Percentiles rank a stretch among this genome's conserved stretches.
Conservation (phyloP, 1,140 invertebrate species). For the Oppia nitens region DNA sequence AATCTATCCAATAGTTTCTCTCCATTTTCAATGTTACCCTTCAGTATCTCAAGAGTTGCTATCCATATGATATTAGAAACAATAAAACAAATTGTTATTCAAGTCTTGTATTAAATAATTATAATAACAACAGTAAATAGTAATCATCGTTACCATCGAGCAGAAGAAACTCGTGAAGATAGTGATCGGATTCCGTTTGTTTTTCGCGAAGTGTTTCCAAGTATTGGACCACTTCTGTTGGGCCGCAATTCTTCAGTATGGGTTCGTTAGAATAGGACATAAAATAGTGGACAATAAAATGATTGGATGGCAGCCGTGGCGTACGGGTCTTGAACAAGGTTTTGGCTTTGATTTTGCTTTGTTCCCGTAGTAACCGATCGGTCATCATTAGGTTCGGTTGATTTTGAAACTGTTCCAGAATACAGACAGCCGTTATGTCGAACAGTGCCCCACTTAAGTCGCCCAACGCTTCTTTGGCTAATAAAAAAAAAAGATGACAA, state of each 20-base stretch:
- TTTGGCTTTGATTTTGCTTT: slow-evolving; percentile 35
- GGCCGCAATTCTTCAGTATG: slow-evolving; percentile 30
- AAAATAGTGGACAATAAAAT: slow-evolving; percentile 68
- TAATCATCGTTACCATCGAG: slow-evolving; percentile 10
- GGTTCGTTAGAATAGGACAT: slow-evolving; percentile 68
- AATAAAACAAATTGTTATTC: slow-evolving; percentile 6
- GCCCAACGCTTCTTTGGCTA: slow-evolving; percentile 2
- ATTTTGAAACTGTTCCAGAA: slow-evolving; percentile 71
- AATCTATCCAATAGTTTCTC: slow-evolving; percentile 3
- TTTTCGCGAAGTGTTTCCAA: neutral
- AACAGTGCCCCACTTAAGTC: slow-evolving; percentile 17
- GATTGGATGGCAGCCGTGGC: slow-evolving; percentile 56
- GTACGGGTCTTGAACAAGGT: slow-evolving; percentile 39
- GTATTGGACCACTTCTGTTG: slow-evolving; percentile 20
- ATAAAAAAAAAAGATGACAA: slow-evolving; percentile 6
- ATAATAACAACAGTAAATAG: no score
- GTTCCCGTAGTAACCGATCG: slow-evolving; percentile 62
- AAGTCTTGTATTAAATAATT: neutral
- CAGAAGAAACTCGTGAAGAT: slow-evolving; percentile 2
- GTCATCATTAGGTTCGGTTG: slow-evolving; percentile 55
- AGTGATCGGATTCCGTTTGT: neutral
- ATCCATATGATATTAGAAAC: slow-evolving; percentile 31
- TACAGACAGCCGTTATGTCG: slow-evolving; percentile 77
- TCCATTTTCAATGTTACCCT: slow-evolving; percentile 13
- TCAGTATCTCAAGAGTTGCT: slow-evolving; percentile 15